A percentile compares a stretch with the other conserved stretches of the same genome.
Conservation (phyloP, 2,888 invertebrate genomes). For the Argyra leucocephala region DNA sequence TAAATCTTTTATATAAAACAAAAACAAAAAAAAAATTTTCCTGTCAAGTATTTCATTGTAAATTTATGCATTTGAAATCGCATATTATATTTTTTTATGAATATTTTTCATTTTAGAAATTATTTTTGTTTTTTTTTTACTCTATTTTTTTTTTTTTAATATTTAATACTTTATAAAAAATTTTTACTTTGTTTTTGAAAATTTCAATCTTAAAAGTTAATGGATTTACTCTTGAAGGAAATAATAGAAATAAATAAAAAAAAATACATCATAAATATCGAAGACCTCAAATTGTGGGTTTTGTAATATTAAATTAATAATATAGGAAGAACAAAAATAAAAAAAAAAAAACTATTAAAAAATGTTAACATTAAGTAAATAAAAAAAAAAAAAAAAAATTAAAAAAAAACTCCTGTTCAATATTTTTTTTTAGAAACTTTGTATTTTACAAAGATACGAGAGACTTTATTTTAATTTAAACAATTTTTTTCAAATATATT, state of each 20-base stretch:
- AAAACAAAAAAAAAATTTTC: background rate
- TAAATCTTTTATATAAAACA: background rate
- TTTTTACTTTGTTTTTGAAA: too few species aligned
- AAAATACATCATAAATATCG: background rate
- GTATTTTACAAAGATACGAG: background rate
- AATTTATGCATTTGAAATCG: background rate
- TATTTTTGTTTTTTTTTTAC: too few species aligned
- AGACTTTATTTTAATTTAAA: slow-evolving; percentile 4
- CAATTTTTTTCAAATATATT: background rate
- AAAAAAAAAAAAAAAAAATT: background rate
- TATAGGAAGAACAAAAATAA: background rate
- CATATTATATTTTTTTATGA: too few species aligned
- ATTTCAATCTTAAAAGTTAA: background rate
- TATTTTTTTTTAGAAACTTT: background rate
- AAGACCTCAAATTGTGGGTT: slow-evolving; percentile 4
- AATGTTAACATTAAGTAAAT: slow-evolving; percentile 1
- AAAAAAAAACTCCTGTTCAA: background rate
- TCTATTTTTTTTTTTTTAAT: background rate
- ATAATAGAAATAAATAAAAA: background rate
- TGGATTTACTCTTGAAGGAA: background rate
- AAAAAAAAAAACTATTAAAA: background rate
- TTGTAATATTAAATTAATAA: background rate
- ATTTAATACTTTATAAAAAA: background rate
- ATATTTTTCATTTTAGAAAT: too few species aligned
- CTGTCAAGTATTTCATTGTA: background rate